Base-by-base conservation (phyloP, 1,140 invertebrate genomes). In the Ceratina calcarata region DNA sequence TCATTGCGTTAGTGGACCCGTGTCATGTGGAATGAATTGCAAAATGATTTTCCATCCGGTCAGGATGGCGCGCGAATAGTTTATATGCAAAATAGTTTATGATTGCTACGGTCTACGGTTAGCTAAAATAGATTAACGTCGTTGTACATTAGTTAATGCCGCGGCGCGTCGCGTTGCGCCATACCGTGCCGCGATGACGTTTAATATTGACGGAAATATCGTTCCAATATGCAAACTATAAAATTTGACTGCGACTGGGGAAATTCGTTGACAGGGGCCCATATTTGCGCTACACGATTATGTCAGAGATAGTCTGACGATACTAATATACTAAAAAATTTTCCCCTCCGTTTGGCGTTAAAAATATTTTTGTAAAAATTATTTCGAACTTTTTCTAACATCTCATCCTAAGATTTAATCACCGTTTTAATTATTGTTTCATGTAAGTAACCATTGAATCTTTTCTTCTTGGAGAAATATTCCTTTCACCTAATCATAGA, bases 121-220 rank as follows among this genome's bases (percentile, higher is more conserved):
- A 80, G 78, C 82, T 88, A 87, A 88, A 88, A 88, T 83, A 85
- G 86, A 88, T 88, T 88, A 88, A 88, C 82, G 87, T 88, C 87
- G 83, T 85, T 80, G 78, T 80, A 83, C 82, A 88, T 88, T 88
- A 88, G 87, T 88, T 88, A 88, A 88, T 86, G 78, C 79, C 83
- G 64, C 13, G 37, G 71, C 61, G 76, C 65, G 72, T 72, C 60
- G 77, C 80, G 78, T 80, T 86, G 85, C 13, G 37, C 75, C 57
- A 72, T 8, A 20, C 75, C 61, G 76, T 65, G 72, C 76, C 60
- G 77, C 80, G 78, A 83, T 86, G 85, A 83, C 85, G 65, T 86
- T 86, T 86, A 86, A 86, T 83, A 86, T 86, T 86, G 84, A 86
- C 84, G 84, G 72, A 72, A 85, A 86, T 86, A 85, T 78, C 84